A percentile compares a stretch with the other conserved stretches of the same genome.
phyloP scores from a whole-genome alignment of 2,113 vertebrate species.

The Sitta europaea region DNA sequence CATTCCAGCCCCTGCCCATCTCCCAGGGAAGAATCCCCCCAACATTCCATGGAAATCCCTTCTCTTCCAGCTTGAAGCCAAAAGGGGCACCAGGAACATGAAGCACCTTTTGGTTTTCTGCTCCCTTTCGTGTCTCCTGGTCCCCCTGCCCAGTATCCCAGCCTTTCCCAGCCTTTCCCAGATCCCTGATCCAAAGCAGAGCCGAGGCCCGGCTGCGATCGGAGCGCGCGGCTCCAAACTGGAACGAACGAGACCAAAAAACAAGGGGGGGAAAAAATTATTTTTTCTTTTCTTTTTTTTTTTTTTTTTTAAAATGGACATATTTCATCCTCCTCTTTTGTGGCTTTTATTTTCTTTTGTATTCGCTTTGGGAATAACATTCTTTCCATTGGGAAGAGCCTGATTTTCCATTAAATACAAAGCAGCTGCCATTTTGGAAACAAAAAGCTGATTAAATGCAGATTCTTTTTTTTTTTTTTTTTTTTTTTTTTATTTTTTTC shows the following conservation, averaged over 20 bases:
- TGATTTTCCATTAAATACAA: constrained; percentile 69
- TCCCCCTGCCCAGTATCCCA: accelerated
- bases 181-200: neutral
- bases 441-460: constrained; percentile 53
- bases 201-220: neutral
- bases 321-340: constrained; percentile 47
- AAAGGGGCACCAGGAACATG: accelerated
- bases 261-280: neutral
- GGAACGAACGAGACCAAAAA: neutral
- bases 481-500: neutral
- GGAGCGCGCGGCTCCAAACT: neutral
- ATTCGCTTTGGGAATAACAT: constrained; percentile 58
- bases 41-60: neutral
- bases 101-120: neutral
- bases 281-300: too few species aligned
- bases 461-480: neutral
- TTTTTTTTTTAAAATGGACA: neutral
- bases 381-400: constrained; percentile 61
- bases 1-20: neutral
- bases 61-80: neutral
- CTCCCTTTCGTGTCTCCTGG: neutral
- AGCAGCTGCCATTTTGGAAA: constrained; percentile 68
- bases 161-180: neutral
- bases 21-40: neutral
- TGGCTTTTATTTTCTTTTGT: constrained; percentile 55